Percentiles rank a stretch among this genome's conserved stretches.
These are phyloP conservation scores for Drosophila pandora DNA, from an alignment of 1,140 invertebrate genomes.

Conservation along the genomic window DNA sequence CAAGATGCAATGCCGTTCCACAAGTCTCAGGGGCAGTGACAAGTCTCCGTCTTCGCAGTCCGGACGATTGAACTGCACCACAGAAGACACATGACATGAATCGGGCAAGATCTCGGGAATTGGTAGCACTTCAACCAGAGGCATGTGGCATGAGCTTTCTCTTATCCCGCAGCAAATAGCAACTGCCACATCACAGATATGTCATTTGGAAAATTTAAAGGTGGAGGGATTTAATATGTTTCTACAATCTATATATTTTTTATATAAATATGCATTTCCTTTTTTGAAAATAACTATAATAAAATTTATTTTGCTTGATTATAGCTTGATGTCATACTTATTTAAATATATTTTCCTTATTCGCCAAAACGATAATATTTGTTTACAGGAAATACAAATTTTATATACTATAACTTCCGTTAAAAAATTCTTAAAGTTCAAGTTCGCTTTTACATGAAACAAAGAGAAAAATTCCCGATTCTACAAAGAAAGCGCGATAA, in stretches of 20 bases:
- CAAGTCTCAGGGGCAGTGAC: conserved; percentile 43
- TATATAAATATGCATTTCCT: not conserved
- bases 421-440: conserved; percentile 24
- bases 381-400: conserved; percentile 39
- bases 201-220: not conserved
- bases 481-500: conserved; percentile 15
- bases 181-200: not conserved
- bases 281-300: not conserved
- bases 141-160: conserved; percentile 30
- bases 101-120: conserved; percentile 3
- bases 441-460: not conserved
- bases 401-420: not conserved
- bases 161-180: conserved; percentile 8
- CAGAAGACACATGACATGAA: conserved; percentile 39
- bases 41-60: conserved; percentile 13
- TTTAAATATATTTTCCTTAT: not conserved
- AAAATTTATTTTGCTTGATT: not conserved
- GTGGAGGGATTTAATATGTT: too few relatives aligned
- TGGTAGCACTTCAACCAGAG: not conserved
- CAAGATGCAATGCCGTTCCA: conserved; percentile 36
- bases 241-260: too few relatives aligned
- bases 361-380: conserved; percentile 14
- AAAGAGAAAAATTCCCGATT: conserved; percentile 12
- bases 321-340: not conserved
- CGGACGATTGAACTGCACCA: conserved; percentile 18